Evolutionary conservation across 92 coral and sea anemone genomes (phyloP), one percentile per base, ranked within the genome.

Genomic region (Actinernus sp.): DNA sequence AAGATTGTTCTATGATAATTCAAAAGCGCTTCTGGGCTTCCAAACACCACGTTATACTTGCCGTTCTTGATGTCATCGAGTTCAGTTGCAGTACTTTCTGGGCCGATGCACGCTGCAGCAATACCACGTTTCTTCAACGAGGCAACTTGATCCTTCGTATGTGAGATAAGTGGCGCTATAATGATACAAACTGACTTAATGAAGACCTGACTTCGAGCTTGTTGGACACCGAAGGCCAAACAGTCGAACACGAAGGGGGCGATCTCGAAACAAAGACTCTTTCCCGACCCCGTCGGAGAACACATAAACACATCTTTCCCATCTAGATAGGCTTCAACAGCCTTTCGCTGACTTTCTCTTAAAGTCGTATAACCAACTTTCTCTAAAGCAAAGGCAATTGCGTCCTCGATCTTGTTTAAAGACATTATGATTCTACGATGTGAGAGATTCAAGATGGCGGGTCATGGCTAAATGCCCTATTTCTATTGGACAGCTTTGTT

Each of bases 91-190:
- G 43, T 4, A 32, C 26, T 50, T 31, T 75, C 83, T 4, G 72
- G 58, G 8, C 52, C 83, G 18, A 60, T 31, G 40, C n/a, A 9
- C 9, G 77, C 72, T 2, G 61, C 81, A 1, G 85, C 29, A 12
- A 84, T 45, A 23, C 82, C 77, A 1, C 66, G 73, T n/a, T 33
- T 46, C 2, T 4, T 39, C 24, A 85, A 30, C 2, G 76, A 58
- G 7, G 46, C 58, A 2, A 77, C 73, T 66, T 85, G 78, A 43
- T 78, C 81, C 27, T 78, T 65, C 86, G 78, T 85, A 14, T 71
- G 71, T 0, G 90, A 40, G 29, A 71, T 34, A 29, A 78, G 75
- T 2, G 91, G 91, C 4, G 55, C 77, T 8, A 69, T 66, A 32
- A 68, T 26, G 9, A 54, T 11, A 13, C 76, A 68, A n/a, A 68